Base-by-base conservation (phyloP, 2,113 vertebrate genomes). In the Tauraco erythrolophus region DNA sequence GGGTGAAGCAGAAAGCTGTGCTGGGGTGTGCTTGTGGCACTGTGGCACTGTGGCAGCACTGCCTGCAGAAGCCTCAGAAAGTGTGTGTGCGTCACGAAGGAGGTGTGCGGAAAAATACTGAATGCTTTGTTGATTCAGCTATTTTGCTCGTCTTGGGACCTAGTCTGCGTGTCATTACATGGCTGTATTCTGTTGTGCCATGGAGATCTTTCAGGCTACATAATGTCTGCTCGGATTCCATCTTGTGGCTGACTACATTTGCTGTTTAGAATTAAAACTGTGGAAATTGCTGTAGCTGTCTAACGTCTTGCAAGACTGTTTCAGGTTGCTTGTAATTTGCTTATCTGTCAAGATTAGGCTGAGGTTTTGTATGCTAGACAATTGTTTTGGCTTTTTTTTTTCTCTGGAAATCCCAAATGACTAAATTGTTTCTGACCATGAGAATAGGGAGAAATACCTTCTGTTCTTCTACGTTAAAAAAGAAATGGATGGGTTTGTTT, bases 41-140 rank as follows among this genome's bases (percentile, higher is more conserved):
- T 22, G 41, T 13, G 19, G 37, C 28, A 64, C 35, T 22, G 41
- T 13, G 19, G 37, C 28, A 64, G 37, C 6, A 2, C 21, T 14
- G 28, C 33, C 14, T 2, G 2, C 21, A 13, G 17, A 70, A 54
- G 9, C 17, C 41, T 46, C 19, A 11, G 4, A 30, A 13, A 17
- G 41, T 4, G 3, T 0, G 0, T 11, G 9, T 28, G 48, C 16
- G 33, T 51, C 35, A 5, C 0, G 4, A 19, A 54, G 31, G 28
- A 54, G 9, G 30, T 53, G 39, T 27, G 7, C 21, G 51, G 50
- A 65, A 54, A 77, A 77, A n/a, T 10, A 6, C 4, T 0, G 0
- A 66, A 17, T 7, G 2, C 27, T 65, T 65, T 10, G 23, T 24
- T 18, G 10, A 35, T 56, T 43, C n/a, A 30, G 13, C 21, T 53